Evolutionary conservation across 2,888 invertebrate species (phyloP).

Genomic region (Oasisia sp.): DNA sequence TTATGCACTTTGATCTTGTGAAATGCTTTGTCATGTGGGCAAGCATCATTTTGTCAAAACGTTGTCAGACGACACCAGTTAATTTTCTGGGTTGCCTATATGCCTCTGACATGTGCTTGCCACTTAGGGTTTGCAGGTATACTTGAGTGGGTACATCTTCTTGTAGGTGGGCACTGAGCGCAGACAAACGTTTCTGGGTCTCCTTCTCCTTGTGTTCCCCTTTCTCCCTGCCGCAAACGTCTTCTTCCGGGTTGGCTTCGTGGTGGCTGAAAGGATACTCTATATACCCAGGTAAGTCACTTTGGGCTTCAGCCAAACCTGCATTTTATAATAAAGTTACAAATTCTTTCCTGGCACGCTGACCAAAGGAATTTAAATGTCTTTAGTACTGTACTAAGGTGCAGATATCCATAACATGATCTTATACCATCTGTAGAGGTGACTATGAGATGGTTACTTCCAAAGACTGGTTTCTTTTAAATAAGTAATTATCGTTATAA

Average conservation of each 20-base stretch:
- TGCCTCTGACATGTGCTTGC: neutral
- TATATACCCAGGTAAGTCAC: constrained; percentile 59
- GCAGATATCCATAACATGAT: neutral
- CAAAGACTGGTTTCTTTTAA: neutral
- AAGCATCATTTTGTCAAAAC: no score
- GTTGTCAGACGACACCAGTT: neutral
- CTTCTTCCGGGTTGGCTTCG: constrained; percentile 65
- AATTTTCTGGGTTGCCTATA: neutral
- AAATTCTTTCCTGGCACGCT: no score
- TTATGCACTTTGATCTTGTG: neutral
- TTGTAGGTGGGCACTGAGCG: constrained; percentile 21
- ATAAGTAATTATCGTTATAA: neutral
- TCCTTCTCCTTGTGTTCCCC: constrained; percentile 48
- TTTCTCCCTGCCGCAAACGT: constrained; percentile 67
- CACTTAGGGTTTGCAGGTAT: neutral
- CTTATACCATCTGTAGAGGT: neutral
- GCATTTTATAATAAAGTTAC: no score
- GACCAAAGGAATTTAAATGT: no score
- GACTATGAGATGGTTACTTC: neutral
- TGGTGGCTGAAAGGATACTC: constrained; percentile 58
- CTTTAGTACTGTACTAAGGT: no score
- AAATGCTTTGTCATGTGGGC: neutral
- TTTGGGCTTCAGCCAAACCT: no score
- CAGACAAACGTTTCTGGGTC: constrained; percentile 48
- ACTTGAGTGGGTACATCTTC: neutral